Evolutionary conservation across 2,797 vertebrate species (phyloP), one percentile per base, ranked within the genome.

Genomic region (Mormyrus hasselquistii): DNA sequence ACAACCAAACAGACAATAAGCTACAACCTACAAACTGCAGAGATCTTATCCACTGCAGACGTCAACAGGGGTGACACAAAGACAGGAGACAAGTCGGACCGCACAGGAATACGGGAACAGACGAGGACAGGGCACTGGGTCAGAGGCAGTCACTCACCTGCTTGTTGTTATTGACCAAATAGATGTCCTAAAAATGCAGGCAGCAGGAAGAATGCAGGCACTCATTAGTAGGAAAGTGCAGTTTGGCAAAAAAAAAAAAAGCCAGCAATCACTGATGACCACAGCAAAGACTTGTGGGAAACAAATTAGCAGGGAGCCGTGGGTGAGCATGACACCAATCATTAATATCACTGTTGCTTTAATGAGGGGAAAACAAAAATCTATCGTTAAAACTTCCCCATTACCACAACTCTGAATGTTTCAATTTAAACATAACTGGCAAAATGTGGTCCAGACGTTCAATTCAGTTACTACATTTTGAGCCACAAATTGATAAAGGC

Each of bases 121-220:
- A 89, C 79, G 41, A 49, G 85, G 79, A 90, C 86, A 82, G 16
- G 38, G 53, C 53, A 86, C n/a, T 16, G 95, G 94, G 94, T 96
- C 95, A 53, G 79, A n/a, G 47, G 10, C 41, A 29, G 22, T 50
- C 87, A 93, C 97, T 97, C 95, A 97, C 97, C 97, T 97, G 97
- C 92, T 96, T 97, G 95, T 94, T 96, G 96, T 95, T 96, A 97
- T 95, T 97, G 97, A 97, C 97, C 97, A 97, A 95, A 97, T 98
- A 98, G 98, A 99, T 99, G 97, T 99, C 98, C 98, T 99, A 97
- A 93, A 96, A 95, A 97, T 88, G 96, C 97, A 97, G 95, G 97
- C 97, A 96, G 98, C 98, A 97, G 97, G 97, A 96, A 96, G 97
- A 95, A 96, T 92, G 95, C 93, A 91, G 95, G 95, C 93, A 95